Conservation (phyloP, 2,113 vertebrate species). For the Sialia sialis region DNA sequence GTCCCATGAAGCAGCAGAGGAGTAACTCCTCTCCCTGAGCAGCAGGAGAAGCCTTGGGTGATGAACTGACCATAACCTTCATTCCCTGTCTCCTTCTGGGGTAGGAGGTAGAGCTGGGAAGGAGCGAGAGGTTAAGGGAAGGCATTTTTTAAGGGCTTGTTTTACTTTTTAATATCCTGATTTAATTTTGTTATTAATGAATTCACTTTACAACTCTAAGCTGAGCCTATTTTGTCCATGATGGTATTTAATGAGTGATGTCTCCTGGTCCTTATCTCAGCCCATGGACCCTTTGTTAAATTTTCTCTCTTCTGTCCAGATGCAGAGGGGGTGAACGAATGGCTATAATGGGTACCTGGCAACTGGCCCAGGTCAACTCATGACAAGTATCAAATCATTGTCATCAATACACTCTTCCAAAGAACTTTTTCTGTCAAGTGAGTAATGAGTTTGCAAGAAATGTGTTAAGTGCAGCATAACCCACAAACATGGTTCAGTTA, state of each 20-base stretch:
- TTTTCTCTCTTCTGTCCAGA: not conserved
- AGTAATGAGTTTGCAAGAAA: not conserved
- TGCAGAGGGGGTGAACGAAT: not conserved
- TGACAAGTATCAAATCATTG: not conserved
- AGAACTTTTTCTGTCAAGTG: not conserved
- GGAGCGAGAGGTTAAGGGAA: too few relatives aligned
- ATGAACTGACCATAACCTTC: not conserved
- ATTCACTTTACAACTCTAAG: not conserved
- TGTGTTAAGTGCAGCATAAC: not conserved
- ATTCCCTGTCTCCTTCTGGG: not conserved
- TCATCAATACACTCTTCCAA: not conserved
- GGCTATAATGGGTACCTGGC: not conserved
- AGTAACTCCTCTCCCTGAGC: not conserved
- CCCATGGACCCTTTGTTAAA: not conserved
- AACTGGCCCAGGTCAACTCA: not conserved
- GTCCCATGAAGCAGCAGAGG: not conserved
- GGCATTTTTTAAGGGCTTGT: rapidly evolving
- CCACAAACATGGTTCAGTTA: not conserved
- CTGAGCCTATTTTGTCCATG: not conserved
- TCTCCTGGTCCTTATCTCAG: not conserved
- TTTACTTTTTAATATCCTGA: not conserved
- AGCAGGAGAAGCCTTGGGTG: not conserved
- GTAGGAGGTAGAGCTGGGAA: not conserved
- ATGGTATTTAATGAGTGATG: not conserved
- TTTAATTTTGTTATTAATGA: not conserved